A percentile compares a stretch with the other conserved stretches of the same genome.
Conservation (phyloP, 2,113 vertebrate species). For the Isurus oxyrinchus region DNA sequence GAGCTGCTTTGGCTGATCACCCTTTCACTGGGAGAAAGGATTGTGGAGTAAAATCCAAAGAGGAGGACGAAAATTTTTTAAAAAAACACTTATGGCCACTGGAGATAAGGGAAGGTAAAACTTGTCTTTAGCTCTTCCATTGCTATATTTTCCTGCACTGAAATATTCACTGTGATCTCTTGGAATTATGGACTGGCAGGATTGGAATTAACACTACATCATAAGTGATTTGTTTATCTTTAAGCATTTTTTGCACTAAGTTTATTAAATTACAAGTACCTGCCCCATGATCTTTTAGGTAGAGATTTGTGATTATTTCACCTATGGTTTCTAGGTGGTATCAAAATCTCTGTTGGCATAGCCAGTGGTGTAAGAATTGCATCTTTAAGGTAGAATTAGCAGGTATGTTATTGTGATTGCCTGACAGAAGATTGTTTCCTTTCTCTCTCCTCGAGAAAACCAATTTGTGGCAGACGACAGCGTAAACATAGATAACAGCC, state of each 20-base stretch:
- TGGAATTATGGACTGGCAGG: neutral
- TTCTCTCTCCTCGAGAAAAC: too few relatives aligned
- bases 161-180: neutral
- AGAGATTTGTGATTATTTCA: neutral
- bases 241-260: neutral
- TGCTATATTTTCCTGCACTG: neutral
- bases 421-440: too few relatives aligned
- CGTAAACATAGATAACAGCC: too few relatives aligned
- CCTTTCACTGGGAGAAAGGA: neutral
- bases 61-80: neutral
- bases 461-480: too few relatives aligned
- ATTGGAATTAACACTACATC: neutral
- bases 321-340: too few relatives aligned
- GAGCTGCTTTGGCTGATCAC: neutral
- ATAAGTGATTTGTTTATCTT: neutral
- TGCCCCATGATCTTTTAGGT: neutral
- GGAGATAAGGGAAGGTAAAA: neutral
- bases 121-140: neutral
- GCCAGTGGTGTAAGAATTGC: too few relatives aligned
- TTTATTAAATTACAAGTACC: neutral
- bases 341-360: too few relatives aligned
- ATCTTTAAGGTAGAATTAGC: too few relatives aligned
- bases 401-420: too few relatives aligned
- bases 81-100: neutral
- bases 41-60: neutral